Conservation (phyloP, 2,797 vertebrate genomes). For the Pipistrellus pygmaeus region DNA sequence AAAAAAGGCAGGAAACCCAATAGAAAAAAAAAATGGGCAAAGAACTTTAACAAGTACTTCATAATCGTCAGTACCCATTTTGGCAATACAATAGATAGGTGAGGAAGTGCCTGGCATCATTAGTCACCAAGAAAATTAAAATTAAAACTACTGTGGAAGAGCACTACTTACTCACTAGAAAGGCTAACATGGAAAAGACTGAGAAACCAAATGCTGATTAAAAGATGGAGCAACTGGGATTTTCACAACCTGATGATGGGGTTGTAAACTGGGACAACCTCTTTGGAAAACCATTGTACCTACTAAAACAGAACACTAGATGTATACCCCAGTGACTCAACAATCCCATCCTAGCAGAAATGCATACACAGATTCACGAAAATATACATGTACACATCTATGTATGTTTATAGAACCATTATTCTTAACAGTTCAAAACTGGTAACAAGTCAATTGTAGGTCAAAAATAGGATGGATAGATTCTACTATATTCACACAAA, state of each 20-base stretch:
- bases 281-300: background rate
- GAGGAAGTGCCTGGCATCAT: background rate
- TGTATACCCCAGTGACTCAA: background rate
- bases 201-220: background rate
- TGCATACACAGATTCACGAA: background rate
- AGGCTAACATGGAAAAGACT: background rate
- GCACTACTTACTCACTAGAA: background rate
- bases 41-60: background rate
- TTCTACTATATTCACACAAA: background rate
- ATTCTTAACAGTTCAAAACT: conserved; percentile 34
- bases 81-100: background rate
- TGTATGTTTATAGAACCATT: background rate
- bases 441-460: background rate
- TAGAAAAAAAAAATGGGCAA: background rate
- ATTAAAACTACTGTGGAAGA: background rate
- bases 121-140: background rate
- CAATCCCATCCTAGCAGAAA: background rate
- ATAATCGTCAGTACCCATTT: background rate
- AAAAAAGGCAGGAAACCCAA: background rate
- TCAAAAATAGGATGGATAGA: background rate
- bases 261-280: background rate
- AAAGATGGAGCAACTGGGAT: background rate
- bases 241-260: background rate
- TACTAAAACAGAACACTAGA: background rate
- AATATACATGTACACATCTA: background rate